Evolutionary conservation across 2,113 vertebrate species (phyloP), one percentile per base, ranked within the genome.

Genomic region (Ariopsis seemanni): DNA sequence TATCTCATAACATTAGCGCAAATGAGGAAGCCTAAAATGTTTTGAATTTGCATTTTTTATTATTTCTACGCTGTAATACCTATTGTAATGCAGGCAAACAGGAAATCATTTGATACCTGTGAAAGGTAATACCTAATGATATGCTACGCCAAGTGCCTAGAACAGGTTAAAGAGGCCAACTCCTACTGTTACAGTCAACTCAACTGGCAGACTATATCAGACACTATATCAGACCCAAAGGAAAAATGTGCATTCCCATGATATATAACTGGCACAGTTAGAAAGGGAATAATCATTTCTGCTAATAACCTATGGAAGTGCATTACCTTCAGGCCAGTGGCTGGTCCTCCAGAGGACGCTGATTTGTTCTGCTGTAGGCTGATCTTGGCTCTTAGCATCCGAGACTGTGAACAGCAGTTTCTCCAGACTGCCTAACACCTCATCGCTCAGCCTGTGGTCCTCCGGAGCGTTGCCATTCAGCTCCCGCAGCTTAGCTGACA

Each of bases 311-410:
- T 50, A 34, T 22, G 9, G 42, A 5, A 52, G 65, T 72, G 60
- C 6, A n/a, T 50, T 95, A 96, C 96, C 96, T 95, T 99, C 97
- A 90, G 98, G 98, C 98, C 97, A 99, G 89, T 97, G 97, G 85
- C 97, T 87, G 53, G 97, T 96, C 92, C 95, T 99, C 98, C 97
- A 97, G 50, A 99, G 95, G 84, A 96, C 92, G 91, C 95, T 94
- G 88, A 99, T 94, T 85, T 99, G 96, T 74, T 98, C 96, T 55
- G 94, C 91, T 7, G 97, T 97, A 55, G 95, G 96, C 84, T 92
- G 93, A 91, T 96, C 95, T 6, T 92, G 86, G 53, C 79, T 85
- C 82, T 94, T 94, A 2, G 89, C 90, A 84, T 93, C 95, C 86
- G 95, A 96, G 18, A 96, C 94, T 48, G 93, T 86, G 50, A 91